These are phyloP conservation scores for Aspidiotus destructor DNA, from an alignment of 2,888 invertebrate genomes.

Conservation along the genomic window DNA sequence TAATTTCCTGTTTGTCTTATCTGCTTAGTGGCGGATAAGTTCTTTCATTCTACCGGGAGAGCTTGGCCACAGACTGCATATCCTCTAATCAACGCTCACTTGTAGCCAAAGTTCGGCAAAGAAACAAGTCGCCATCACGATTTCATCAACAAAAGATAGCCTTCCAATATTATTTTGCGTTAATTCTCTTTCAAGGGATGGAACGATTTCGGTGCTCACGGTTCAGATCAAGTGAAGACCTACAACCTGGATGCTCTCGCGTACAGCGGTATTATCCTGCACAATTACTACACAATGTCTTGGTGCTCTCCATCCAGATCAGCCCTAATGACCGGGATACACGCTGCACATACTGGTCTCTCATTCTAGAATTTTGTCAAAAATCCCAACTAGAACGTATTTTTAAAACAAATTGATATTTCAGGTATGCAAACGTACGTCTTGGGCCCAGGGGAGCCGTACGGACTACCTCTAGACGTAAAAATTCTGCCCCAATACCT, in stretches of 20 bases:
- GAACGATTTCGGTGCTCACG: constrained; percentile 50
- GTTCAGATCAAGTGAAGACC: constrained; percentile 48
- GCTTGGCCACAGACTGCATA: no score
- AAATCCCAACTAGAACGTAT: no score
- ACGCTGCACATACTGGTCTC: constrained; percentile 46
- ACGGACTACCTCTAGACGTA: constrained; percentile 47
- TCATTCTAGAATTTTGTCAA: no score
- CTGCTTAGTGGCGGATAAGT: no score
- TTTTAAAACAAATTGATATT: neutral
- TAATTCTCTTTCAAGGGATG: constrained; percentile 43
- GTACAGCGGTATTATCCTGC: constrained; percentile 46
- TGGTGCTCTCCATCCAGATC: constrained; percentile 48
- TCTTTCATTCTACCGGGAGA: no score
- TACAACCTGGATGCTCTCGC: constrained; percentile 50
- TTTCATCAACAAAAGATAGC: no score
- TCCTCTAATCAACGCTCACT: no score
- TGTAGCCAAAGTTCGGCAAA: no score
- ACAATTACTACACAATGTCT: constrained; percentile 48
- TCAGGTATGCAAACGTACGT: constrained; percentile 48
- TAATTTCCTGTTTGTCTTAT: no score
- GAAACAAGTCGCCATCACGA: no score
- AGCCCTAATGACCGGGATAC: constrained; percentile 47
- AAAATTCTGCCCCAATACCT: constrained; percentile 46
- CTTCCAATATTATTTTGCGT: no score
- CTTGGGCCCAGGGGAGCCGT: constrained; percentile 45